Conservation (phyloP, 2,113 vertebrate genomes). For the Malurus melanocephalus region DNA sequence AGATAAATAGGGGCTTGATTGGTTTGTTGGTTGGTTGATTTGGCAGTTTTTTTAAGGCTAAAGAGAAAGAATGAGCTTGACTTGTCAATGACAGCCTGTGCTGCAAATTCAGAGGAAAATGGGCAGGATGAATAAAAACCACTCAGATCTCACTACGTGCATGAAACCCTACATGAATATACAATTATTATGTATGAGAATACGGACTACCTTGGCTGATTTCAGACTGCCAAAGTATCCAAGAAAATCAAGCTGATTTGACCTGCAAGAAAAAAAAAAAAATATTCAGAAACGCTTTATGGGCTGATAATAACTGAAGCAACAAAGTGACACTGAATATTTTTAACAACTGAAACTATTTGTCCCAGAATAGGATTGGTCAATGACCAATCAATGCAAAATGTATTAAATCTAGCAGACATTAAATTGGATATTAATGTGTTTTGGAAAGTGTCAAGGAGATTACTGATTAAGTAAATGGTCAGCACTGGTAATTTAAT, state of each 20-base stretch:
- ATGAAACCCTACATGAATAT: neutral
- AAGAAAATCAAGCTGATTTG: neutral
- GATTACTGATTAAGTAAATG: neutral
- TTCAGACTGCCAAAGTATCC: neutral
- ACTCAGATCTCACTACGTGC: neutral
- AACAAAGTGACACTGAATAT: neutral
- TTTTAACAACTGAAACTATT: neutral
- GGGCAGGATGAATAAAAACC: neutral
- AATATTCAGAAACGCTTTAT: neutral
- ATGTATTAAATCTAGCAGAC: neutral
- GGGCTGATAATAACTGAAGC: neutral
- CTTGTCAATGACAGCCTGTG: neutral
- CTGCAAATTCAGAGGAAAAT: neutral
- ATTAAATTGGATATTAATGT: neutral
- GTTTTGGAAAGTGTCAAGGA: neutral
- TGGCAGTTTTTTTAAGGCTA: neutral
- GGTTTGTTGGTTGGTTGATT: accelerated
- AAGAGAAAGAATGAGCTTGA: neutral
- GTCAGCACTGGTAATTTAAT: neutral
- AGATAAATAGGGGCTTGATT: accelerated
- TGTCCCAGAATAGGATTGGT: neutral
- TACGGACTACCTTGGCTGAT: neutral
- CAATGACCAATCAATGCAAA: neutral
- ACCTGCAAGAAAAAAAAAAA: neutral
- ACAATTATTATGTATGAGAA: neutral